Evolutionary conservation across 2,888 invertebrate genomes (phyloP).

Genomic region (Chamaedrilus cognettii): DNA sequence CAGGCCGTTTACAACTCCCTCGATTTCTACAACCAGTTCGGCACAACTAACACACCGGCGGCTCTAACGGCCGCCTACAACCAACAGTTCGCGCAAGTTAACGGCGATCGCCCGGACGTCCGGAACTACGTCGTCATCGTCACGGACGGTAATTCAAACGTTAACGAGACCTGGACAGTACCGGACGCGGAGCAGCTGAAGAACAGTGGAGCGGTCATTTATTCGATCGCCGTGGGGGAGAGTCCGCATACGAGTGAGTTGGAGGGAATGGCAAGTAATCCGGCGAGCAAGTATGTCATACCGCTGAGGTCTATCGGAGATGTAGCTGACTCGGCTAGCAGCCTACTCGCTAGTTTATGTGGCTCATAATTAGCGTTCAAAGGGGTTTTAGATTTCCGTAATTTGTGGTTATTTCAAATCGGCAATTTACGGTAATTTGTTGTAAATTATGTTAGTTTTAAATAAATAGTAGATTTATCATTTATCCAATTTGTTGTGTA

Average conservation of each 20-base stretch:
- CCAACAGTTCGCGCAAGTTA: conserved; percentile 16
- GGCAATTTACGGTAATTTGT: too few relatives aligned
- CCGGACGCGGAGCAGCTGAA: conserved; percentile 29
- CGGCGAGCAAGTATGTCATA: conserved; percentile 43
- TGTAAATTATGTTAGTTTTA: too few relatives aligned
- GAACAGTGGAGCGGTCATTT: conserved; percentile 24
- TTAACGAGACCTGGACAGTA: conserved; percentile 29
- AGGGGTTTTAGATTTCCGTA: too few relatives aligned
- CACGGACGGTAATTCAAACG: conserved; percentile 38
- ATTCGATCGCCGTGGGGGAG: conserved; percentile 29
- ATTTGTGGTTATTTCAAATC: too few relatives aligned
- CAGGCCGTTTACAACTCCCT: conserved; percentile 42
- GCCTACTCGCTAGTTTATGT: too few relatives aligned
- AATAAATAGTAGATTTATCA: too few relatives aligned
- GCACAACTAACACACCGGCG: conserved; percentile 49
- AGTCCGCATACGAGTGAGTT: conserved; percentile 39
- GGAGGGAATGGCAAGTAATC: conserved; percentile 47
- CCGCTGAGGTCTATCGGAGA: background rate
- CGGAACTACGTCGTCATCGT: conserved; percentile 33
- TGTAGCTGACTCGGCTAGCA: background rate
- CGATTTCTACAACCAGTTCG: conserved; percentile 44
- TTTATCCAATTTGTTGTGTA: too few relatives aligned
- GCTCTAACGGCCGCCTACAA: conserved; percentile 33
- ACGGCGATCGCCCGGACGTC: conserved; percentile 30
- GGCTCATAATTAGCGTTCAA: too few relatives aligned